Evolutionary conservation across 92 coral and sea anemone genomes (phyloP).

Genomic region (Bergia sp.): DNA sequence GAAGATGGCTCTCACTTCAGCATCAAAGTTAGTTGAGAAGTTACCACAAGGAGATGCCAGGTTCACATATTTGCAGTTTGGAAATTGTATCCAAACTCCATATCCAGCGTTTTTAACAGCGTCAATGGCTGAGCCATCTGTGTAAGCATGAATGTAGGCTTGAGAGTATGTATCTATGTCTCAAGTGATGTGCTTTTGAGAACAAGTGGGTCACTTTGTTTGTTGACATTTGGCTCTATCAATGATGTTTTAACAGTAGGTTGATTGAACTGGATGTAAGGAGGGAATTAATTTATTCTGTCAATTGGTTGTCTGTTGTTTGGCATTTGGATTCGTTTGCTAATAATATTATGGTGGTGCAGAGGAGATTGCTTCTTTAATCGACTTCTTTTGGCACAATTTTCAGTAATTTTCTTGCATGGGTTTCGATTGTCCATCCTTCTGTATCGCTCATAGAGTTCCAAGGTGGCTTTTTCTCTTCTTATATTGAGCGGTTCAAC

Average conservation of each 20-base stretch:
- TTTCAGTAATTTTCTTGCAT: not conserved
- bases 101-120: not conserved
- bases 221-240: not conserved
- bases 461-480: not conserved
- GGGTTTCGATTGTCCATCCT: not conserved
- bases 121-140: not conserved
- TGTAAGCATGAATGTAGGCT: not conserved
- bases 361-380: not conserved
- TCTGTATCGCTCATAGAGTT: not conserved
- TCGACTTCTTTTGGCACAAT: not conserved
- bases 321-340: not conserved
- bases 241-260: not conserved
- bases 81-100: not conserved
- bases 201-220: not conserved
- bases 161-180: not conserved
- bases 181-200: not conserved
- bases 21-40: not conserved
- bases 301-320: not conserved
- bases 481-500: not conserved
- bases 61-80: not conserved
- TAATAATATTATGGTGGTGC: not conserved
- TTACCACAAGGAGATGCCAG: not conserved
- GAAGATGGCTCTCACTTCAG: not conserved
- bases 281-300: not conserved
- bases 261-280: not conserved